Evolutionary conservation across 2,888 invertebrate species (phyloP).

Genomic region (Malacosoma neustria): DNA sequence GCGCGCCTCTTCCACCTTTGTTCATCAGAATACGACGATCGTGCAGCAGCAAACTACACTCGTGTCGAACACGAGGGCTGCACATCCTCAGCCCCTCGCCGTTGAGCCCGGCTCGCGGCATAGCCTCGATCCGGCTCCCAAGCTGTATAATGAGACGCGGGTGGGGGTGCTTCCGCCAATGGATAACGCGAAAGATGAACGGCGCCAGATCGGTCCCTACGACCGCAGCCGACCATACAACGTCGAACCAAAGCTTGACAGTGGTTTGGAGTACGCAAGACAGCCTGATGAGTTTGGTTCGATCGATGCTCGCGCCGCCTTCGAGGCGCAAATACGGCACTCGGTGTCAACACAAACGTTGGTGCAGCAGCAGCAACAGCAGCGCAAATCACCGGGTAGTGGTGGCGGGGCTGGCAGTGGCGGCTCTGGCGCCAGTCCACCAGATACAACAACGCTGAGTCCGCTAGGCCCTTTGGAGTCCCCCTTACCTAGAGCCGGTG

Average conservation of each 20-base stretch:
- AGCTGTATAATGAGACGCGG: background rate
- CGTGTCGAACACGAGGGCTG: constrained; percentile 68
- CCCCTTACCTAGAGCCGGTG: constrained; percentile 12
- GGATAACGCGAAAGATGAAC: constrained; percentile 21
- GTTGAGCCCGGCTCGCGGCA: constrained; percentile 27
- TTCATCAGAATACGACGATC: constrained; percentile 90
- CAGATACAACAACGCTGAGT: constrained; percentile 90
- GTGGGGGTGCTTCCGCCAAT: background rate
- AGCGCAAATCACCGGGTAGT: constrained; percentile 9
- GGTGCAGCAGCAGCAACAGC: constrained; percentile 29
- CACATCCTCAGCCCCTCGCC: background rate
- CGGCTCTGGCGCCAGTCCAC: constrained; percentile 68
- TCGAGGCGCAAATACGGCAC: constrained; percentile 59
- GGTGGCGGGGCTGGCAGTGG: constrained; percentile 12
- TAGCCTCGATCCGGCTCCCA: constrained; percentile 67
- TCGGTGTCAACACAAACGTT: constrained; percentile 86
- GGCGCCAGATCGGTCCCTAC: constrained; percentile 7
- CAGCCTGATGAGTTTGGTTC: constrained; percentile 30
- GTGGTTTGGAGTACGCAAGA: constrained; percentile 29
- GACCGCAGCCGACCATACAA: constrained; percentile 3
- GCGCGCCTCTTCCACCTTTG: constrained; percentile 81
- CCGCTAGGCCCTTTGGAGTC: constrained; percentile 77
- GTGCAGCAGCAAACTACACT: constrained; percentile 88
- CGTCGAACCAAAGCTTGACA: constrained; percentile 18
- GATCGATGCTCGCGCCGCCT: constrained; percentile 11